Evolutionary conservation across 35 echinoderm and acorn worm species (phyloP), one percentile per base, ranked within the genome.

Genomic region (Amphiura filiformis): DNA sequence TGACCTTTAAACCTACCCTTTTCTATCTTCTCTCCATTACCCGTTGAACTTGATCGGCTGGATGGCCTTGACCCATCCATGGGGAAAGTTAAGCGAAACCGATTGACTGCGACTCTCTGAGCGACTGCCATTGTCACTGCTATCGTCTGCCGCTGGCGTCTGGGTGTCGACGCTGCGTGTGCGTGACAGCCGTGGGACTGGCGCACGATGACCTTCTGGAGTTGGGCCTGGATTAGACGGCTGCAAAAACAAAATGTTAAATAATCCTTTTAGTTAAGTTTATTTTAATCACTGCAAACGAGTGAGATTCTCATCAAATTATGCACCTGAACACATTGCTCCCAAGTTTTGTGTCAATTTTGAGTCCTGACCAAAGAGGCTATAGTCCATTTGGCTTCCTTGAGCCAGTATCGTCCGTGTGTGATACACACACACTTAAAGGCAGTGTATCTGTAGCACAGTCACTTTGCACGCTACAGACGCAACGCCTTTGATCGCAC

Each of bases 11-110:
- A 92, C 85, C 9, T 34, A 97, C 95, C 95, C 84, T 97, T 93
- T 26, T 91, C 89, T 13, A 87, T 85, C 80, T 93, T 93, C 30
- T 97, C 95, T 30, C 90, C 78, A 80, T 93, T 93, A 31, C 95
- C 95, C 78, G 95, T 84, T 36, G 95, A 97, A 37, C 91, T 91
- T 39, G 91, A 93, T 57, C 95, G 86, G 86, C 95, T 97, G 76
- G 91, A 93, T 32, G 95, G 95, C 49, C 91, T 70, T 33, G 95
- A 97, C 37, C 89, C 92, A 64, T 97, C 95, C 85, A 93, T 89
- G 42, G 82, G 61, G 83, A 78, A 92, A 93, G 1, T 82, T 89
- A 44, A 91, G 91, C 52, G 95, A 97, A 32, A 88, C 81, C 0
- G 95, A 97, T 11, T 91, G 88, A 44, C 87, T 89, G 33, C 90